phyloP scores from a whole-genome alignment of 1,140 invertebrate genomes.

The Aphelenchoides besseyi region DNA sequence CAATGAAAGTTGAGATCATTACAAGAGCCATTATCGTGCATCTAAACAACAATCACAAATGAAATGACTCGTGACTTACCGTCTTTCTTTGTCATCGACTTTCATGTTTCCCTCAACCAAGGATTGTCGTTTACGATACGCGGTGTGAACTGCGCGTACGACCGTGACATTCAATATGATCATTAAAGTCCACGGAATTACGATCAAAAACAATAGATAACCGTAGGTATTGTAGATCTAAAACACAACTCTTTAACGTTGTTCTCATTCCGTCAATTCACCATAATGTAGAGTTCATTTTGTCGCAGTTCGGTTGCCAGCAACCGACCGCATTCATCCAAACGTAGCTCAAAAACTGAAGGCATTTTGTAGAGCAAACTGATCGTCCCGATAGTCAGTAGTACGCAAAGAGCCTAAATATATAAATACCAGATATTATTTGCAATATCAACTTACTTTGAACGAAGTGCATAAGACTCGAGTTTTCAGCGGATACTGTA shows the following conservation, averaged over 20 bases:
- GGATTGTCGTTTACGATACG: conserved; percentile 46
- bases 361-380: conserved; percentile 48
- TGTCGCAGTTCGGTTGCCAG: conserved; percentile 43
- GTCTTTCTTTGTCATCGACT: conserved; percentile 50
- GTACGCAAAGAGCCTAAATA: conserved; percentile 25
- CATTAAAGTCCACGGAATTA: conserved; percentile 57
- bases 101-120: conserved; percentile 38
- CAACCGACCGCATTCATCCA: conserved; percentile 56
- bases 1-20: conserved; percentile 53
- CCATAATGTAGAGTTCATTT: conserved; percentile 49
- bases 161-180: conserved; percentile 53
- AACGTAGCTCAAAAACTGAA: conserved; percentile 57
- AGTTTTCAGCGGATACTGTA: conserved; percentile 58
- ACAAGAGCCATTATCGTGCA: conserved; percentile 61
- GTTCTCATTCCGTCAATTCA: background rate
- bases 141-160: conserved; percentile 43
- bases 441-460: conserved; percentile 17
- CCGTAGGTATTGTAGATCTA: conserved; percentile 58
- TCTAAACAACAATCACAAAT: conserved; percentile 27
- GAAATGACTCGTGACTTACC: background rate
- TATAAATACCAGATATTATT: conserved; percentile 9
- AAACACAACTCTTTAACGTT: conserved; percentile 5
- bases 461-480: conserved; percentile 42
- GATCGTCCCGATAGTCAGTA: conserved; percentile 31
- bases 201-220: conserved; percentile 51